Conservation (phyloP, 2,888 invertebrate genomes). For the Polymixis flavicincta region DNA sequence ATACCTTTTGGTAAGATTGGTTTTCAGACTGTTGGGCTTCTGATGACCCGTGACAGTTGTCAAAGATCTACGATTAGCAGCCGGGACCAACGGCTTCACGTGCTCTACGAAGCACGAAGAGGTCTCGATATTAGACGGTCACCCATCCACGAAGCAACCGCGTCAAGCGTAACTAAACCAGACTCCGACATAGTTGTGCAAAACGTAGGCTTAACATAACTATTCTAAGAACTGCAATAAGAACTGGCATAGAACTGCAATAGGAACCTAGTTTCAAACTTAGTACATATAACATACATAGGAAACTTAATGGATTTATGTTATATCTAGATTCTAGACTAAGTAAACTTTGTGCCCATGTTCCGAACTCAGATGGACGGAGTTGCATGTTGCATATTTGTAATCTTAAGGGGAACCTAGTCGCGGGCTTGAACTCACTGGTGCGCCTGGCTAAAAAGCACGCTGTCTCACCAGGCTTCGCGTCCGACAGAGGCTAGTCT, state of each 20-base stretch:
- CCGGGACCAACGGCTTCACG: not conserved
- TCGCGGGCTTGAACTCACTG: too few relatives aligned
- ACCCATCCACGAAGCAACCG: not conserved
- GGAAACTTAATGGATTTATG: slow-evolving; percentile 10
- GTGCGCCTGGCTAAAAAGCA: too few relatives aligned
- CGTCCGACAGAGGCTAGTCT: too few relatives aligned
- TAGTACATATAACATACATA: not conserved
- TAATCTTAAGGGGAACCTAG: too few relatives aligned
- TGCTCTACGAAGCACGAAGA: not conserved
- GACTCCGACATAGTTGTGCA: not conserved
- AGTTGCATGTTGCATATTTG: not conserved
- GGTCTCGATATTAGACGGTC: not conserved
- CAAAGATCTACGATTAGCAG: not conserved
- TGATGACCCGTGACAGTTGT: not conserved
- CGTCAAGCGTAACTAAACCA: not conserved
- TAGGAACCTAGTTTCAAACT: slow-evolving; percentile 1
- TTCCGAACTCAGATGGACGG: slow-evolving; percentile 9
- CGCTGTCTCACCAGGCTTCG: too few relatives aligned
- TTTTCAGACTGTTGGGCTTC: too few relatives aligned
- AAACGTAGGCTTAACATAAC: not conserved
- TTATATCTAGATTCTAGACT: not conserved
- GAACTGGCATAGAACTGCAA: not conserved
- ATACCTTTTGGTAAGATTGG: too few relatives aligned
- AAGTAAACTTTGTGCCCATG: slow-evolving; percentile 24
- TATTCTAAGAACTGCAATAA: not conserved